Conservation (phyloP, 2,113 vertebrate genomes). For the Ahaetulla prasina region DNA sequence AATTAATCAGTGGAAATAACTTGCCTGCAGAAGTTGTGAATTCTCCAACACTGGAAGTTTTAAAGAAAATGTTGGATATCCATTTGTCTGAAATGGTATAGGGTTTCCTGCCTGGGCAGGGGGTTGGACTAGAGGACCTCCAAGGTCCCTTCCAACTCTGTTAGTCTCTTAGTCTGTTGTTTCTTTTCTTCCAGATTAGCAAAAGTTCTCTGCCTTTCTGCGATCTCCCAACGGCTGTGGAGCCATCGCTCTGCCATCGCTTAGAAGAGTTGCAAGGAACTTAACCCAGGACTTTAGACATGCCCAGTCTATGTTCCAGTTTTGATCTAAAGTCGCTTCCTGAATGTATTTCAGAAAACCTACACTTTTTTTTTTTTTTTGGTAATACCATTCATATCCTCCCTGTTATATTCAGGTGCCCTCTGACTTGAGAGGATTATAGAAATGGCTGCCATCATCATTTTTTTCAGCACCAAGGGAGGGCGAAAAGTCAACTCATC, state of each 20-base stretch:
- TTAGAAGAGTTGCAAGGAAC: background rate
- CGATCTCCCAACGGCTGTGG: background rate
- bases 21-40: too few relatives aligned
- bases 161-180: background rate
- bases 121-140: too few relatives aligned
- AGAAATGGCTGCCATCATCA: background rate
- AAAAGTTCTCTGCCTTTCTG: background rate
- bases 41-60: too few relatives aligned
- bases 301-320: background rate
- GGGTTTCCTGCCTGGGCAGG: too few relatives aligned
- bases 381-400: background rate
- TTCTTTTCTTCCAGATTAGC: background rate
- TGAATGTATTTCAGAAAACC: background rate
- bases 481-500: background rate
- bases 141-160: too few relatives aligned
- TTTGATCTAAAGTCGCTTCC: background rate
- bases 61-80: too few relatives aligned
- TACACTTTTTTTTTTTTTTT: background rate
- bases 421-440: background rate
- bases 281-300: background rate
- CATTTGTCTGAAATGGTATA: too few relatives aligned
- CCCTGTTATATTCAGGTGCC: background rate
- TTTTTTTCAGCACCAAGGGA: background rate
- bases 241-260: background rate
- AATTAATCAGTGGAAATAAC: too few relatives aligned